Evolutionary conservation across 2,888 invertebrate genomes (phyloP), one percentile per base, ranked within the genome.

Genomic region (Biston stratarius): DNA sequence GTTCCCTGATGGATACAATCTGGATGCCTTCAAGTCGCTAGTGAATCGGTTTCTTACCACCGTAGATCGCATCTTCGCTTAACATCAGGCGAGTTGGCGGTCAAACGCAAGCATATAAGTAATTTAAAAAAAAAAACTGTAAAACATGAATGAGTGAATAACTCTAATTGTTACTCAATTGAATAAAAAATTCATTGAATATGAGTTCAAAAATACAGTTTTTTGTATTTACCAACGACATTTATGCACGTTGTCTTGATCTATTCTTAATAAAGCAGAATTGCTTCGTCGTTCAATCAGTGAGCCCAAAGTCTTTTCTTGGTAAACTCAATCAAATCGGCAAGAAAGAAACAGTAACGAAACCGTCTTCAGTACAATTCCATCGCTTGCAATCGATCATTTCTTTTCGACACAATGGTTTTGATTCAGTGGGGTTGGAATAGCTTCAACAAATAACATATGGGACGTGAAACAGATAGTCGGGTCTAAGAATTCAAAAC

Each of bases 301-400:
- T 11, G 8, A 45, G 7, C 12, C 42, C 55, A 42, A 55, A 55
- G 45, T 33, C 33, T 42, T 48, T 48, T 59, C 38, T n/a, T n/a
- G 38, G 48, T 40, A 49, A 49, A 63, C 44, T 33, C 57, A 57
- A 42, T 44, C 47, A 64, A 64, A 59, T 14, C 45, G n/a, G n/a
- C 15, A 57, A 57, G 40, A 51, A 48, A 48, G 61, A 67, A 67
- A 58, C 61, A 61, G 61, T 57, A 61, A 49, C 57, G 55, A 63
- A 59, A 53, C 33, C 53, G 49, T 63, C 55, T 64, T 47, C 63
- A 49, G 58, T 42, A 40, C 57, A 57, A 67, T 61, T 51, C 61
- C 61, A 59, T 62, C 42, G 65, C 52, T 47, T 60, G 70, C 75
- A 72, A 71, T 76, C 74, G 70, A 76, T 74, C 72, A 73, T 73